These are phyloP conservation scores for Scaptomyza tumidula DNA, from an alignment of 2,888 invertebrate species.

Conservation along the genomic window DNA sequence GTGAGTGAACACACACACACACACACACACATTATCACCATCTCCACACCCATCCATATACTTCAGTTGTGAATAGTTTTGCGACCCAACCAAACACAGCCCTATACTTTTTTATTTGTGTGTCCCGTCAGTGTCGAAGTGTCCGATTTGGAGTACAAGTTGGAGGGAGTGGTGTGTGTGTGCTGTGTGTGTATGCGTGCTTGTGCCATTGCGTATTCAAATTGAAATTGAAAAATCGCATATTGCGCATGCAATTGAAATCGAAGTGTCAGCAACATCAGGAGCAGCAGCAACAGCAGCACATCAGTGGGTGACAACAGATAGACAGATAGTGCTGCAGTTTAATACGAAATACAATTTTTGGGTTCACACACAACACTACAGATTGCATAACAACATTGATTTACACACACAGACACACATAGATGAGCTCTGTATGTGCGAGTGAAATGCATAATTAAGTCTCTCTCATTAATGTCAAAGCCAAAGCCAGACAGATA, in stretches of 20 bases:
- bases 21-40: conserved; percentile 4
- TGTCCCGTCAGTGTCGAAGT: conserved; percentile 2
- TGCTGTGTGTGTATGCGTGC: conserved; percentile 19
- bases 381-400: conserved; percentile 59
- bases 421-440: not conserved
- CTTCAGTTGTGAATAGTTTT: conserved; percentile 14
- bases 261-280: conserved; percentile 76
- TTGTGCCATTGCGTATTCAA: conserved; percentile 70
- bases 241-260: conserved; percentile 75
- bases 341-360: conserved; percentile 23
- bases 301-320: not conserved
- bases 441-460: conserved; percentile 65
- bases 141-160: conserved; percentile 9
- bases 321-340: not conserved
- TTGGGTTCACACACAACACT: conserved; percentile 41
- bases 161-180: conserved; percentile 12
- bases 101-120: not conserved
- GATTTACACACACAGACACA: conserved; percentile 26
- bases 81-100: not conserved
- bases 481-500: conserved; percentile 45
- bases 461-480: conserved; percentile 75
- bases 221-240: conserved; percentile 78
- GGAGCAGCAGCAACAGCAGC: conserved; percentile 11
- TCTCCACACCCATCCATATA: not conserved
- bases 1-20: conserved; percentile 4